Conservation (phyloP, 2,888 invertebrate genomes). For the Phyllotreta cruciferae region DNA sequence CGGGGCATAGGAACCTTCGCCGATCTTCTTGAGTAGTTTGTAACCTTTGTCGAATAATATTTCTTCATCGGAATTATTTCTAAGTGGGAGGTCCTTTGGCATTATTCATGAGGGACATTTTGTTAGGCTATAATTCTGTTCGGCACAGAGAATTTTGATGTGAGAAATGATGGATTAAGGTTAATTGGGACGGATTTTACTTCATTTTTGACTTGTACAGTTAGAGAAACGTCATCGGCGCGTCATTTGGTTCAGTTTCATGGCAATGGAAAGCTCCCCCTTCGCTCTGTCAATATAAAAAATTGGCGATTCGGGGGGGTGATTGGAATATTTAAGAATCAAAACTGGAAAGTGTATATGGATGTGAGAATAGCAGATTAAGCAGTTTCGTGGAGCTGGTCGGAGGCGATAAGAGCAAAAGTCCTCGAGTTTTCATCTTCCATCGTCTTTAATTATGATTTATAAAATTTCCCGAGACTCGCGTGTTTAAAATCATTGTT, state of each 20-base stretch:
- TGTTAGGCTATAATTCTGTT: background rate
- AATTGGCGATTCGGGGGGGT: too few relatives aligned
- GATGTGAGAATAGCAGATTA: conserved; percentile 17
- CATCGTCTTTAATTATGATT: conserved; percentile 21
- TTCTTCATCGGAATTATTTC: conserved; percentile 67
- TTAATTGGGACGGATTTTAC: too few relatives aligned
- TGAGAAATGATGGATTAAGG: too few relatives aligned
- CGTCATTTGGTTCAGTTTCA: too few relatives aligned
- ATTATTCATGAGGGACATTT: conserved; percentile 38
- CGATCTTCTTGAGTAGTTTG: conserved; percentile 69
- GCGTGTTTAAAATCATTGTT: background rate
- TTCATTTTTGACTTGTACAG: too few relatives aligned
- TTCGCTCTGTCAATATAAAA: too few relatives aligned
- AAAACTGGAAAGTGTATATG: conserved; percentile 7
- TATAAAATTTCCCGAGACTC: conserved; percentile 12
- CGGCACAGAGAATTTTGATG: too few relatives aligned
- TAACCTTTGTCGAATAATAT: conserved; percentile 70
- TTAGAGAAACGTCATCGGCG: too few relatives aligned
- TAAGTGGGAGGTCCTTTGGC: conserved; percentile 53
- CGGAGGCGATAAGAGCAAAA: conserved; percentile 22
- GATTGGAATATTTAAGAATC: conserved; percentile 5
- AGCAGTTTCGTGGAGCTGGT: conserved; percentile 25
- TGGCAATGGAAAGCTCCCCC: too few relatives aligned
- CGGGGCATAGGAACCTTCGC: conserved; percentile 80
- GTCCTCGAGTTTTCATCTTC: conserved; percentile 18